phyloP scores from a whole-genome alignment of 2,888 invertebrate species.

The Diaperis boleti region DNA sequence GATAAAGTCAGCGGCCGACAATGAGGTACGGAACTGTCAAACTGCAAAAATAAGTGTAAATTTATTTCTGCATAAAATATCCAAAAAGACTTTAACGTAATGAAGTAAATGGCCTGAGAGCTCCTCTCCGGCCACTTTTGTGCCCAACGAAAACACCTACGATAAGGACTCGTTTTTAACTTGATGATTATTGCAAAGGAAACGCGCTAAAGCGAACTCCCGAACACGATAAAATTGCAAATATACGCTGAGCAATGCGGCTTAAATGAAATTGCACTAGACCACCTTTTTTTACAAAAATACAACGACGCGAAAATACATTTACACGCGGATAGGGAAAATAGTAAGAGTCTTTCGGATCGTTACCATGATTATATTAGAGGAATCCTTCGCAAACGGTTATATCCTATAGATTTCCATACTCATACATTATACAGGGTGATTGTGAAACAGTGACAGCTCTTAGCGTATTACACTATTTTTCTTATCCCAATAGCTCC shows the following conservation, averaged over 20 bases:
- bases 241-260: constrained; percentile 13
- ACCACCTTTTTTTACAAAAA: neutral
- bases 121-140: constrained; percentile 18
- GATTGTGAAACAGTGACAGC: no score
- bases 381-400: no score
- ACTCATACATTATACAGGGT: no score
- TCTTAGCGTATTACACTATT: no score
- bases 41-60: constrained; percentile 13
- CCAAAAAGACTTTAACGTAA: constrained; percentile 21
- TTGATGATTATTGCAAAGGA: constrained; percentile 25
- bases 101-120: constrained; percentile 32
- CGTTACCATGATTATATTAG: neutral
- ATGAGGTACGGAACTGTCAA: constrained; percentile 18
- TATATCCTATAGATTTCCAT: no score
- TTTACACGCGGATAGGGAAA: neutral
- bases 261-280: constrained; percentile 2
- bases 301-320: neutral
- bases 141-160: constrained; percentile 25
- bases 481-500: no score
- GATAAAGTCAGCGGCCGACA: constrained; percentile 8
- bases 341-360: neutral
- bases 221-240: constrained; percentile 25
- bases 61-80: constrained; percentile 21
- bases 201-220: constrained; percentile 17
- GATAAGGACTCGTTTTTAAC: constrained; percentile 25